phyloP scores from a whole-genome alignment of 2,888 invertebrate species.

The Drosophila atroscutellata region DNA sequence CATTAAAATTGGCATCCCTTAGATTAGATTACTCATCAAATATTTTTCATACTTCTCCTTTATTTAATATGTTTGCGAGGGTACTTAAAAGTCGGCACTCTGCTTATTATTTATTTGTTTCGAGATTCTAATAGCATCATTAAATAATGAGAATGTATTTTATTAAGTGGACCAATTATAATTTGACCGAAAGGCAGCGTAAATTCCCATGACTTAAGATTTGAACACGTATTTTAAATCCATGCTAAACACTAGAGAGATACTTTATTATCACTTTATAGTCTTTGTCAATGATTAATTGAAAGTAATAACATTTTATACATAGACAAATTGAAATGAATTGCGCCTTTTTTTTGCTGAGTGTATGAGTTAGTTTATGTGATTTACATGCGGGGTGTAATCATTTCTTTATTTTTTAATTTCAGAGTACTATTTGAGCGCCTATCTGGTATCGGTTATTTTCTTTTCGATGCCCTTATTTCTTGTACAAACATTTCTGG shows the following conservation, averaged over 20 bases:
- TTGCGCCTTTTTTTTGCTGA: not conserved
- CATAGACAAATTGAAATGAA: not conserved
- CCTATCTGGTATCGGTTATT: slow-evolving; percentile 75
- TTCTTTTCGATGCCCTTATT: slow-evolving; percentile 90
- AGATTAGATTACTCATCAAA: not conserved
- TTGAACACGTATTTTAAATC: not conserved
- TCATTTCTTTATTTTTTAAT: not conserved
- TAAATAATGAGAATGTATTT: not conserved
- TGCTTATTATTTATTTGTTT: not conserved
- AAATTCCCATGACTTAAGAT: not conserved
- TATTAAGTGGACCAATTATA: not conserved
- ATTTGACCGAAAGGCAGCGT: not conserved
- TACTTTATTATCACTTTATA: not conserved
- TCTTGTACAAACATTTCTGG: slow-evolving; percentile 93
- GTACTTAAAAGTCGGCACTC: not conserved
- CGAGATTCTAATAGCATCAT: not conserved
- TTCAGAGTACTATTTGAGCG: slow-evolving; percentile 76
- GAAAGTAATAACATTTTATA: not conserved
- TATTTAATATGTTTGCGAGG: not conserved
- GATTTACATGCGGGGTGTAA: not conserved
- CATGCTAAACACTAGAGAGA: not conserved
- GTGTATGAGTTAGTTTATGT: slow-evolving; percentile 8
- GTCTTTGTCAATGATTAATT: not conserved
- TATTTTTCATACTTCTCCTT: not conserved
- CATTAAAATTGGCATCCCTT: not conserved